Evolutionary conservation across 2,888 invertebrate genomes (phyloP), one percentile per base, ranked within the genome.

Genomic region (Caenorhabditis panamensis): DNA sequence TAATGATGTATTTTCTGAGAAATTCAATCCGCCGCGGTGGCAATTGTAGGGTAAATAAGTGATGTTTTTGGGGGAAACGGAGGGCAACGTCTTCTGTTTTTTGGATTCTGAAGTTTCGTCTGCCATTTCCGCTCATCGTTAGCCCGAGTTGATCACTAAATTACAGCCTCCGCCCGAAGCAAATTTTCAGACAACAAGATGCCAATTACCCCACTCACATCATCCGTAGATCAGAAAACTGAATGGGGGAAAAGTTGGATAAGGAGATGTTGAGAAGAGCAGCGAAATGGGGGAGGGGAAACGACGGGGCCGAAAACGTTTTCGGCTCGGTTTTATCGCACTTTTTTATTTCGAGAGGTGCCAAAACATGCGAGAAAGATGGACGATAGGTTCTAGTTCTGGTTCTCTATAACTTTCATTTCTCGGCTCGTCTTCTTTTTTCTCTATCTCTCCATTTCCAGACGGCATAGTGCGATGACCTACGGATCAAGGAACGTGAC

Each of bases 271-370:
- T n/a, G 53, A 2, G 22, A 24, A 22, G 28, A 1, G 22, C 13
- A 54, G n/a, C 51, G 51, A 51, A n/a, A 54, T 4, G 47, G 18
- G 9, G 18, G 18, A 41, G 41, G 16, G 41, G 41, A 3, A 16
- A 41, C 5, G 3, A 41, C 41, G 41, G 41, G 31, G 3, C 41
- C 16, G 41, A 41, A 41, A 41, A 41, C 41, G 41, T 41, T 41
- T 47, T 47, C 18, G 18, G 47, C 3, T 6, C 51, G 2, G 28
- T 56, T 56, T 56, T 56, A 56, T 56, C 56, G 56, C 56, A 56
- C 56, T 56, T 56, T 56, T 54, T 56, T 56, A 56, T 56, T 56
- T 56, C 56, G 56, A 56, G 56, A 56, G 56, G 56, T 56, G 56
- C 56, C 56, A 56, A 56, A 56, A 56, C 56, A 56, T 36, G 56